Evolutionary conservation across 2,797 vertebrate species (phyloP).

Genomic region (Sparidentex hasta): DNA sequence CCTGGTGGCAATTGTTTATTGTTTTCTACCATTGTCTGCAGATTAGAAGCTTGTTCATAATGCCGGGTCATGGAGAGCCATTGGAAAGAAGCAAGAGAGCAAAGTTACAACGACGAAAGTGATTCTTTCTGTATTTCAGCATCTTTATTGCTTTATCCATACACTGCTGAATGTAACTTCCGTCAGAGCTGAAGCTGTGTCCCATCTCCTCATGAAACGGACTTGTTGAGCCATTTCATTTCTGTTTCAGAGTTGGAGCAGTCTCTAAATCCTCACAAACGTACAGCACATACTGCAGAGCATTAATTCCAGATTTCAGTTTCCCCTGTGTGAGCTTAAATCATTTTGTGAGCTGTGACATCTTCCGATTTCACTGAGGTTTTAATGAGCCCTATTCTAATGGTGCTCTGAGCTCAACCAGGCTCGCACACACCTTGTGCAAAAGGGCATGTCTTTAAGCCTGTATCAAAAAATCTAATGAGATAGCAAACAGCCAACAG

Average conservation of each 20-base stretch:
- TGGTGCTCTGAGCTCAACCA: not conserved
- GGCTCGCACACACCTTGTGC: not conserved
- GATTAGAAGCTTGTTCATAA: constrained; percentile 25
- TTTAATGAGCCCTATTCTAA: not conserved
- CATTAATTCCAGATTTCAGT: not conserved
- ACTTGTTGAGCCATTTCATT: not conserved
- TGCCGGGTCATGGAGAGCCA: constrained; percentile 3
- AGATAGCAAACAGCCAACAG: not conserved
- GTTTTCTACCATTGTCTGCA: constrained; percentile 27
- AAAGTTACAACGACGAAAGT: not conserved
- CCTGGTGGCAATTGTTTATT: constrained; percentile 19
- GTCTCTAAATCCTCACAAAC: not conserved
- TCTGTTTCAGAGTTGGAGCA: not conserved
- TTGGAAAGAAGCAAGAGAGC: constrained; percentile 10
- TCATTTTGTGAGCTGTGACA: not conserved
- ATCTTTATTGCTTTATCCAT: not conserved
- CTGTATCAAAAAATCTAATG: not conserved
- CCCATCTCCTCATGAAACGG: not conserved
- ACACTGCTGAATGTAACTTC: not conserved
- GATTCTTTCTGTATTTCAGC: not conserved
- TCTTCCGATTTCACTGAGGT: not conserved
- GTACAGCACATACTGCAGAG: not conserved
- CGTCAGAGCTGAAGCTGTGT: not conserved
- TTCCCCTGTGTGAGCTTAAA: not conserved
- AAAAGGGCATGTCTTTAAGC: not conserved